Evolutionary conservation across 2,797 vertebrate species (phyloP).

Genomic region (Megalops cyprinoides): DNA sequence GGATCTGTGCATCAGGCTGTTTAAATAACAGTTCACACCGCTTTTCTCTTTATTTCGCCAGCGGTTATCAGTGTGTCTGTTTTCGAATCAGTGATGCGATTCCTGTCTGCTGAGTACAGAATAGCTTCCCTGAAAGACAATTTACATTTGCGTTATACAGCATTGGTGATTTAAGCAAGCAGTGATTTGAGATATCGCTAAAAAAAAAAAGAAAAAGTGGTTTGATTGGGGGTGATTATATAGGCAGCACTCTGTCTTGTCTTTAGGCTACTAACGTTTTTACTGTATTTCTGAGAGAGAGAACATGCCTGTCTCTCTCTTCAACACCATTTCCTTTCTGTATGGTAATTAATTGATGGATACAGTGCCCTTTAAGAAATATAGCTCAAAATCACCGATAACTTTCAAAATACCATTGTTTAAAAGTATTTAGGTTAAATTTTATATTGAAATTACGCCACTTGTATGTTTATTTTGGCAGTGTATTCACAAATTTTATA

Average conservation of each 20-base stretch:
- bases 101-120: not conserved
- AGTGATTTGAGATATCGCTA: not conserved
- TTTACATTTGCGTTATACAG: not conserved
- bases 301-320: not conserved
- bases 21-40: not conserved
- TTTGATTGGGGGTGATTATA: not conserved
- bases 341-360: not conserved
- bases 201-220: not conserved
- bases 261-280: not conserved
- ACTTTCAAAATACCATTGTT: not conserved
- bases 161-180: conserved; percentile 6
- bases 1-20: conserved; percentile 1
- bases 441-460: not conserved
- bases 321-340: not conserved
- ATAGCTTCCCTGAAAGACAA: not conserved
- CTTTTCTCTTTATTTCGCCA: not conserved
- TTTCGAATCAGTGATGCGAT: not conserved
- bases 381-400: not conserved
- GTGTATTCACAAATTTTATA: too few species aligned
- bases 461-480: too few species aligned
- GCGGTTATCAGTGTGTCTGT: not conserved
- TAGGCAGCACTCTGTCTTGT: not conserved
- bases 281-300: not conserved
- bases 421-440: not conserved
- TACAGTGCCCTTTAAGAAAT: too few species aligned